A percentile compares a stretch with the other conserved stretches of the same genome.
Conservation (phyloP, 2,113 vertebrate species). For the Cyanoderma ruficeps region DNA sequence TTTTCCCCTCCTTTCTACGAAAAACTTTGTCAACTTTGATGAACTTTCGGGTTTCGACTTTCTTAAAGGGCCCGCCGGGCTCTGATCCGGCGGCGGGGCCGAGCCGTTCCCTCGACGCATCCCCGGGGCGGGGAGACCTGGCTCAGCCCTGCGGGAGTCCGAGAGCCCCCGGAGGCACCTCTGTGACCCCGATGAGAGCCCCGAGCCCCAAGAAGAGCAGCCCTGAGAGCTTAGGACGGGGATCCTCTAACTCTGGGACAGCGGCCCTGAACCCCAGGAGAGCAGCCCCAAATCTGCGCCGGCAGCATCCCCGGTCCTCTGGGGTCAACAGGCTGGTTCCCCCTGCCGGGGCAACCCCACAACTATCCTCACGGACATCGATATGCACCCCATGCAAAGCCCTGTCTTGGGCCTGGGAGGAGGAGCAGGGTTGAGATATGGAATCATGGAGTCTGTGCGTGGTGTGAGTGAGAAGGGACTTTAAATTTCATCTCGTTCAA, state of each 20-base stretch:
- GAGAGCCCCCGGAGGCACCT: not conserved
- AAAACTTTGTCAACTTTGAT: constrained; percentile 74
- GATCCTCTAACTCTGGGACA: rapidly evolving
- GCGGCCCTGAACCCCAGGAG: no score
- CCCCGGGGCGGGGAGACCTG: rapidly evolving
- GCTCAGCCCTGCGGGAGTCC: not conserved
- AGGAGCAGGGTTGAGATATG: not conserved
- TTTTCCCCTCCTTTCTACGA: not conserved
- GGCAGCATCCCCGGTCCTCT: no score
- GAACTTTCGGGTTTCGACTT: constrained; percentile 67
- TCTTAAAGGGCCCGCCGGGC: constrained; percentile 68
- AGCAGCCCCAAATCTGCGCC: not conserved
- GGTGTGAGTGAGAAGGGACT: not conserved
- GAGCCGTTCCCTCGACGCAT: not conserved
- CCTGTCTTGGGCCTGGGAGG: not conserved
- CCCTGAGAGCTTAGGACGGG: not conserved
- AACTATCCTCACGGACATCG: rapidly evolving
- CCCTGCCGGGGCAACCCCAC: not conserved
- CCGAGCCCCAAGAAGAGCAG: not conserved
- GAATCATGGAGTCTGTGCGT: not conserved
- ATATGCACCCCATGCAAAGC: not conserved
- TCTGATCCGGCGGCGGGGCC: not conserved
- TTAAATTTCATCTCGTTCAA: not conserved
- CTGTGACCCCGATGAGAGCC: not conserved
- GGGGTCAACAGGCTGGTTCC: not conserved